Conservation (phyloP, 2,888 invertebrate genomes). For the Andrena haemorrhoa region DNA sequence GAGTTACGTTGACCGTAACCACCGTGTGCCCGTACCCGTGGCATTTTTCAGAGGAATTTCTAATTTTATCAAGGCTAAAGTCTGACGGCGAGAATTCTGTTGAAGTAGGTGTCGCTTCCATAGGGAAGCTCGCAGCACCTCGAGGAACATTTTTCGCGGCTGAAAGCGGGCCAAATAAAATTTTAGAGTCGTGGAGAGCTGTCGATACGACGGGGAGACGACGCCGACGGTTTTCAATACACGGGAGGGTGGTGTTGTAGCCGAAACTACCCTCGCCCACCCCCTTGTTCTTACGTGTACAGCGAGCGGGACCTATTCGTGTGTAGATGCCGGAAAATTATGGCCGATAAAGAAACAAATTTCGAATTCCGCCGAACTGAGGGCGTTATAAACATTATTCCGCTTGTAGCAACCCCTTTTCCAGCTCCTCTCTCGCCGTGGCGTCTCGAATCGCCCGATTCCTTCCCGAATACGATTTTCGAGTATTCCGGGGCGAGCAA, state of each 20-base stretch:
- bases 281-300: conserved; percentile 47
- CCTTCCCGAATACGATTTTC: conserved; percentile 72
- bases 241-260: conserved; percentile 55
- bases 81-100: conserved; percentile 13
- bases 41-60: not conserved
- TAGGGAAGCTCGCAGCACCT: conserved; percentile 23
- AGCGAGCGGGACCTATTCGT: conserved; percentile 78
- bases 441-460: conserved; percentile 54
- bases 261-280: conserved; percentile 55
- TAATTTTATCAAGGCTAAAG: conserved; percentile 5
- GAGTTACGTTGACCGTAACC: not conserved
- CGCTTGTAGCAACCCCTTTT: conserved; percentile 73
- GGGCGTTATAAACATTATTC: conserved; percentile 82
- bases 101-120: conserved; percentile 4
- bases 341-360: conserved; percentile 84
- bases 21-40: not conserved
- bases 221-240: conserved; percentile 74
- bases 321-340: conserved; percentile 83
- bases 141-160: conserved; percentile 53
- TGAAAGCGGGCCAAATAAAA: conserved; percentile 77
- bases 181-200: conserved; percentile 78
- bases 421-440: conserved; percentile 49
- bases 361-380: conserved; percentile 79
- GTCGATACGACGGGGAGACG: conserved; percentile 61
- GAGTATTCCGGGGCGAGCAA: conserved; percentile 72